Conservation (phyloP, 2,888 invertebrate species). For the Pelosia muscerda region DNA sequence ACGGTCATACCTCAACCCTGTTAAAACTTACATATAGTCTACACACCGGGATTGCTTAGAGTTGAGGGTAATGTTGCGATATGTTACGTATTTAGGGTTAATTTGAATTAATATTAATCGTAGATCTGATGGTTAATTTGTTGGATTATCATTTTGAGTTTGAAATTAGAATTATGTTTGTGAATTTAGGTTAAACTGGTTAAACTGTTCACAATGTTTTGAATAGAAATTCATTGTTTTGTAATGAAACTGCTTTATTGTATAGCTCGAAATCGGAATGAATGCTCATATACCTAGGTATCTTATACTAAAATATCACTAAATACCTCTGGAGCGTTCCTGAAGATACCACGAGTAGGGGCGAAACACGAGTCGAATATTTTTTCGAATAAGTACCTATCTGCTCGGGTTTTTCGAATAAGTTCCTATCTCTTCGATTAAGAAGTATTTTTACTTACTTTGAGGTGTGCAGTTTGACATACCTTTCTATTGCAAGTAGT, state of each 20-base stretch:
- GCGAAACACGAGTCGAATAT: too few relatives aligned
- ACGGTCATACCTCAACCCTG: conserved; percentile 17
- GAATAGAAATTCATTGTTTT: neutral
- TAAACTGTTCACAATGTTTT: neutral
- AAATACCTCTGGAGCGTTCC: too few relatives aligned
- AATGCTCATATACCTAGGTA: too few relatives aligned
- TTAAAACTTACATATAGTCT: conserved; percentile 15
- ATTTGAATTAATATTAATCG: conserved; percentile 24
- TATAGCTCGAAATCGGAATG: neutral
- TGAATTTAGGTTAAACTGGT: neutral
- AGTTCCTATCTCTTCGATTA: too few relatives aligned
- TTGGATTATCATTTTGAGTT: neutral
- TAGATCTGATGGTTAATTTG: conserved; percentile 26
- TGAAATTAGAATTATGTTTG: conserved; percentile 3
- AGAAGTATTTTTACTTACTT: too few relatives aligned
- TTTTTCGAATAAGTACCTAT: too few relatives aligned
- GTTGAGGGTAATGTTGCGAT: conserved; percentile 45
- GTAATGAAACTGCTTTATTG: neutral
- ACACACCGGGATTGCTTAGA: conserved; percentile 31
- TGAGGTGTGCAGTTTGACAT: too few relatives aligned
- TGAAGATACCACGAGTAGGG: too few relatives aligned
- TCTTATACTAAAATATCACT: too few relatives aligned
- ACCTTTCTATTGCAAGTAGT: too few relatives aligned
- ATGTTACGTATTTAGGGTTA: conserved; percentile 40
- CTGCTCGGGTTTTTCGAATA: too few relatives aligned